Percentiles rank a stretch among this genome's conserved stretches.
These are phyloP conservation scores for Calliphora vicina DNA, from an alignment of 1,140 invertebrate genomes.

Conservation along the genomic window DNA sequence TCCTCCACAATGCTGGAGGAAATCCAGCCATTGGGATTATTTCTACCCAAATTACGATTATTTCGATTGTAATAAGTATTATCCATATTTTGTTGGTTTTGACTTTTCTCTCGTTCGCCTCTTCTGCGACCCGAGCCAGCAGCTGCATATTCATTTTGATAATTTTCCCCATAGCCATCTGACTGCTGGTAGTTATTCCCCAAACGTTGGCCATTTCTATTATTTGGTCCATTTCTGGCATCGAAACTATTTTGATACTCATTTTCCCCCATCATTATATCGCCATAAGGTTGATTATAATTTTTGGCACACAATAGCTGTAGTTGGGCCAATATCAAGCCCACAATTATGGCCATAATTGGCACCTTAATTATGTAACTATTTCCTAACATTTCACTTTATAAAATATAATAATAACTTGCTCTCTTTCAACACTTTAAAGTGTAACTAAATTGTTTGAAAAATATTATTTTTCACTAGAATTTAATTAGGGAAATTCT, in stretches of 20 bases:
- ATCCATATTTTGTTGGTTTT: neutral
- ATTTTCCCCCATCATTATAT: neutral
- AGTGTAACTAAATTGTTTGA: neutral
- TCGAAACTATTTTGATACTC: neutral
- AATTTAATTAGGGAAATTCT: neutral
- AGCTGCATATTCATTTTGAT: neutral
- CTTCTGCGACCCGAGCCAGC: neutral
- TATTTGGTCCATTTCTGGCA: neutral
- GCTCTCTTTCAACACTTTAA: neutral
- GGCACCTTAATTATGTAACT: neutral
- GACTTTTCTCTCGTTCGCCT: neutral
- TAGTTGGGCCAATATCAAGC: neutral
- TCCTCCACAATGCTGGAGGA: neutral
- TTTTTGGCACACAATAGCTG: neutral
- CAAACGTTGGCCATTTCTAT: neutral
- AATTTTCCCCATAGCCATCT: neutral
- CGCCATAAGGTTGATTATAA: neutral
- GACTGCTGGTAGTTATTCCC: neutral
- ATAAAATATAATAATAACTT: neutral
- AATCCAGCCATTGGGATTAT: neutral
- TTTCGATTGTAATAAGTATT: slow-evolving; percentile 1
- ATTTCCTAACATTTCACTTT: neutral
- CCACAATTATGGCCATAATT: neutral
- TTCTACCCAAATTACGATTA: slow-evolving; percentile 29
- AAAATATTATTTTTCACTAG: neutral